Percentiles rank a stretch among this genome's conserved stretches.
Evolutionary conservation across 2,797 vertebrate species (phyloP).

Genomic region (Ispidina picta): DNA sequence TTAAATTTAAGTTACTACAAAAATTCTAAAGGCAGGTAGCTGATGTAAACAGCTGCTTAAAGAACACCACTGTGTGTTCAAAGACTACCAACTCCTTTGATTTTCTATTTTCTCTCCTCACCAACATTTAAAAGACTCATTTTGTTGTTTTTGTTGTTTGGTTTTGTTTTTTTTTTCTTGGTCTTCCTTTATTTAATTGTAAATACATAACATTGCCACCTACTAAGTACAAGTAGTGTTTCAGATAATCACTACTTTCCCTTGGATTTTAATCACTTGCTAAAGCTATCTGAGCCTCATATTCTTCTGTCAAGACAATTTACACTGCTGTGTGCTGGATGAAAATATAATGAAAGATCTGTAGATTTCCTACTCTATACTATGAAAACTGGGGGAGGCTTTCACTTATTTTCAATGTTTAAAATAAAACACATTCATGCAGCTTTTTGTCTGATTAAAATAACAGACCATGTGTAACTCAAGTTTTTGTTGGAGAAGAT

Average conservation of each 20-base stretch:
- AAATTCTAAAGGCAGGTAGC: background rate
- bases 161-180: background rate
- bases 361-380: background rate
- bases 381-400: background rate
- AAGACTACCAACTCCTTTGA: background rate
- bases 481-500: background rate
- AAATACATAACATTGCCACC: background rate
- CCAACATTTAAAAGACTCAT: fast-evolving
- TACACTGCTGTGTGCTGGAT: background rate
- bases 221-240: background rate
- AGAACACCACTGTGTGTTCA: background rate
- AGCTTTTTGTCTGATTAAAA: background rate
- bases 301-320: slow-evolving; percentile 13
- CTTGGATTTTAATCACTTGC: slow-evolving; percentile 30
- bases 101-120: background rate
- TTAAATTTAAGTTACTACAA: background rate
- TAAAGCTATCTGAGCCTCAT: slow-evolving; percentile 11
- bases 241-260: background rate
- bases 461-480: background rate
- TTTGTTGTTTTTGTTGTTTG: background rate
- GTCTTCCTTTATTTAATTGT: background rate
- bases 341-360: slow-evolving; percentile 37
- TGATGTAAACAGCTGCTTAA: background rate
- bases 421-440: background rate
- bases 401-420: background rate